Conservation (phyloP, 2,113 vertebrate species). For the Orycteropus afer region DNA sequence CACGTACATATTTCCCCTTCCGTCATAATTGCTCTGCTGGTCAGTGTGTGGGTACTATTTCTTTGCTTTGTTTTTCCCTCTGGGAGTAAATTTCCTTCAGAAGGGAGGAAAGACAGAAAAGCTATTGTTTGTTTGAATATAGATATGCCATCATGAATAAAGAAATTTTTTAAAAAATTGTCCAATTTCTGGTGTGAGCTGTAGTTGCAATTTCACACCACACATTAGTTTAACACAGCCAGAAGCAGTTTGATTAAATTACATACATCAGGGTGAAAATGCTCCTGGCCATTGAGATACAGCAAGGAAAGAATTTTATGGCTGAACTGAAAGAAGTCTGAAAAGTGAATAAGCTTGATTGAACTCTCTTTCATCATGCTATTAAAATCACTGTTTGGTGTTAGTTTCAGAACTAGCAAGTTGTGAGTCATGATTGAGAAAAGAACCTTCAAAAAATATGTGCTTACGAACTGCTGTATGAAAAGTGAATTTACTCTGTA, state of each 20-base stretch:
- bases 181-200: neutral
- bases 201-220: neutral
- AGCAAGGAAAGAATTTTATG: conserved; percentile 46
- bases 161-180: neutral
- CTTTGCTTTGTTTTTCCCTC: conserved; percentile 44
- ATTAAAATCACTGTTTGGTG: conserved; percentile 20
- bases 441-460: neutral
- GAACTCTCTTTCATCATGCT: neutral
- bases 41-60: neutral
- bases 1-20: conserved; percentile 27
- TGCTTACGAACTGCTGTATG: no score
- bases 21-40: neutral
- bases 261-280: neutral
- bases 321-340: conserved; percentile 19
- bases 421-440: conserved; percentile 6
- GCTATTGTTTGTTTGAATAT: conserved; percentile 23
- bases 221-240: neutral
- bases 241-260: conserved; percentile 27
- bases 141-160: conserved; percentile 18
- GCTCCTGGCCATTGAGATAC: neutral
- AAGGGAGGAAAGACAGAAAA: conserved; percentile 24
- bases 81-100: conserved; percentile 30
- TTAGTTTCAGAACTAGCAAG: conserved; percentile 45
- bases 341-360: neutral
- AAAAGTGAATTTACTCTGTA: no score